Evolutionary conservation across 2,113 vertebrate species (phyloP).

Genomic region (Gobiocypris rarus): DNA sequence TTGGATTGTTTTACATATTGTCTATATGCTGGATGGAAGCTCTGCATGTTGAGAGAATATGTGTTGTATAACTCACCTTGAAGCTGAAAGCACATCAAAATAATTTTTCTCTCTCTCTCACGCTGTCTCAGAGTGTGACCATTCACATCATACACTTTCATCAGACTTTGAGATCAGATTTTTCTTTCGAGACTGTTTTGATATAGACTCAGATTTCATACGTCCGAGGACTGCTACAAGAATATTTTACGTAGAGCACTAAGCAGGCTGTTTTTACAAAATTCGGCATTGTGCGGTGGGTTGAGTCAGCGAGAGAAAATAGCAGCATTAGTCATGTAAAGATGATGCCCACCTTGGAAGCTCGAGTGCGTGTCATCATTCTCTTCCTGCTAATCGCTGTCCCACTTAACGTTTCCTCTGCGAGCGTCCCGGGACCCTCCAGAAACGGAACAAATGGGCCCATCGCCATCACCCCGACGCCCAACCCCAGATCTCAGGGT

Average conservation of each 20-base stretch:
- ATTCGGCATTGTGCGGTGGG: conserved; percentile 64
- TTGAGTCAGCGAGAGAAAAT: conserved; percentile 76
- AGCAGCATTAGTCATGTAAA: conserved; percentile 79
- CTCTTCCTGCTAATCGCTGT: conserved; percentile 73
- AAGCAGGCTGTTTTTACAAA: conserved; percentile 66
- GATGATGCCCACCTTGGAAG: conserved; percentile 78
- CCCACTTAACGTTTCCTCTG: conserved; percentile 65
- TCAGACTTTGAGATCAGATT: neutral
- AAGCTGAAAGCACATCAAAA: conserved; percentile 29
- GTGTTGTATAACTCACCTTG: conserved; percentile 36
- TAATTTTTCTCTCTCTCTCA: neutral
- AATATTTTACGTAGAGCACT: conserved; percentile 63
- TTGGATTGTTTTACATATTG: neutral
- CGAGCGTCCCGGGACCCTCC: conserved; percentile 64
- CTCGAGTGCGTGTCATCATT: conserved; percentile 72
- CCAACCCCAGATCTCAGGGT: conserved; percentile 55
- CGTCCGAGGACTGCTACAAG: conserved; percentile 52
- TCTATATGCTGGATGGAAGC: neutral
- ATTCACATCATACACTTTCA: conserved; percentile 15
- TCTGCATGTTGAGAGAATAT: neutral
- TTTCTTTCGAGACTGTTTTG: conserved; percentile 42
- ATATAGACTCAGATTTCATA: conserved; percentile 43
- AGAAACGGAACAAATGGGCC: conserved; percentile 41
- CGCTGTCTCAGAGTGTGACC: neutral
- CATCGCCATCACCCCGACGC: conserved; percentile 35